These are phyloP conservation scores for Garra rufa DNA, from an alignment of 2,113 vertebrate genomes.

Conservation along the genomic window DNA sequence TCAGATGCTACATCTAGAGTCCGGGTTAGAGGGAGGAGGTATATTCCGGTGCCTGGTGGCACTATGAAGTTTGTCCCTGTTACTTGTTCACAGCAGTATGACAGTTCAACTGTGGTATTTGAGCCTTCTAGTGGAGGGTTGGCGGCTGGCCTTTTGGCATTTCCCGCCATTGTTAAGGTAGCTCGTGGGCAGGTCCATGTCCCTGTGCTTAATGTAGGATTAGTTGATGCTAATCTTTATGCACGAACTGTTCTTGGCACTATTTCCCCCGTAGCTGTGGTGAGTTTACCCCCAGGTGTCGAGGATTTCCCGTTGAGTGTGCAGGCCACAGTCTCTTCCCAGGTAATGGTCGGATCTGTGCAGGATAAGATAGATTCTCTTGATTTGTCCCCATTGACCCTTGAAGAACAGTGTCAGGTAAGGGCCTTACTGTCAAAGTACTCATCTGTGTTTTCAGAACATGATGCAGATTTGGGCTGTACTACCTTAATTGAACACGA, in stretches of 20 bases:
- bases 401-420: not conserved
- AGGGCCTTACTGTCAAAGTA: not conserved
- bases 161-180: not conserved
- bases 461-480: not conserved
- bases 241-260: not conserved
- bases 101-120: not conserved
- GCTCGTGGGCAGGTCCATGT: not conserved
- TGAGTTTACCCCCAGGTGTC: not conserved
- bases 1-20: not conserved
- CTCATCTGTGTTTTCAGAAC: not conserved
- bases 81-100: not conserved
- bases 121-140: not conserved
- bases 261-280: not conserved
- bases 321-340: not conserved
- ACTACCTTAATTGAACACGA: not conserved
- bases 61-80: not conserved
- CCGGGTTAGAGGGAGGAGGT: not conserved
- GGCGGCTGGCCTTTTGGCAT: conserved; percentile 23
- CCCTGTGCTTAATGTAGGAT: conserved; percentile 23
- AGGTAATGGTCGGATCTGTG: not conserved
- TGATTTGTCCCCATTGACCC: not conserved
- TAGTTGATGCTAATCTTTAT: not conserved
- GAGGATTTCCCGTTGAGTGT: not conserved
- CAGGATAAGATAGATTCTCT: not conserved
- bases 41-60: not conserved